These are phyloP conservation scores for Uria aalge DNA, from an alignment of 2,113 vertebrate species.

Conservation along the genomic window DNA sequence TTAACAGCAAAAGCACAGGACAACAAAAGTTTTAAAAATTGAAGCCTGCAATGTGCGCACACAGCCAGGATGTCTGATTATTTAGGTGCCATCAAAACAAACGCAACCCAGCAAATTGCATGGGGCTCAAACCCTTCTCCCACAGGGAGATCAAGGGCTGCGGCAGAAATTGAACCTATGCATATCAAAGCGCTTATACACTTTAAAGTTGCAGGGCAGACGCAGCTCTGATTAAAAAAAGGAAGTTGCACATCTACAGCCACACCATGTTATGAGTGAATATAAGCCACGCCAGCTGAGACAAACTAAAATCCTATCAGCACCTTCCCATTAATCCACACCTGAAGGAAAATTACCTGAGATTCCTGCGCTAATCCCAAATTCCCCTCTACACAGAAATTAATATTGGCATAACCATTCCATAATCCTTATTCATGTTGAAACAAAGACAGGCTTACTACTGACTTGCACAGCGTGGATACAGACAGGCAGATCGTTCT, in stretches of 20 bases:
- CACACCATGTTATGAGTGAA: neutral
- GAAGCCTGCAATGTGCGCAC: neutral
- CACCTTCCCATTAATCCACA: constrained; percentile 4
- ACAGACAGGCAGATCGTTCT: neutral
- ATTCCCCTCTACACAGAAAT: neutral
- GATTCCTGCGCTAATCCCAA: neutral
- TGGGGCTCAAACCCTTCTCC: neutral
- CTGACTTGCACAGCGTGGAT: neutral
- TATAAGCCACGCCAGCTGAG: neutral
- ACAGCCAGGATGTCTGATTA: neutral
- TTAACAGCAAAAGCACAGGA: neutral
- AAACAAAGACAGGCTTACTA: constrained; percentile 39
- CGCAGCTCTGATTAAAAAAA: neutral
- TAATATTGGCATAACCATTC: neutral
- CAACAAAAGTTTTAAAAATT: neutral
- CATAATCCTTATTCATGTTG: constrained; percentile 13
- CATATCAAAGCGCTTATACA: neutral
- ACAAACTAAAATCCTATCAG: neutral
- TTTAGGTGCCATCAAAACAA: neutral
- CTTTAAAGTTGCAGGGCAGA: neutral
- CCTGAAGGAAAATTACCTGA: constrained; percentile 8
- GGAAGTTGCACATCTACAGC: neutral
- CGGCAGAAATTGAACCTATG: neutral
- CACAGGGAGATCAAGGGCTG: neutral
- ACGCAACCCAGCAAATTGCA: neutral